These are phyloP conservation scores for Ethmia dodecea DNA, from an alignment of 2,888 invertebrate species.

Conservation along the genomic window DNA sequence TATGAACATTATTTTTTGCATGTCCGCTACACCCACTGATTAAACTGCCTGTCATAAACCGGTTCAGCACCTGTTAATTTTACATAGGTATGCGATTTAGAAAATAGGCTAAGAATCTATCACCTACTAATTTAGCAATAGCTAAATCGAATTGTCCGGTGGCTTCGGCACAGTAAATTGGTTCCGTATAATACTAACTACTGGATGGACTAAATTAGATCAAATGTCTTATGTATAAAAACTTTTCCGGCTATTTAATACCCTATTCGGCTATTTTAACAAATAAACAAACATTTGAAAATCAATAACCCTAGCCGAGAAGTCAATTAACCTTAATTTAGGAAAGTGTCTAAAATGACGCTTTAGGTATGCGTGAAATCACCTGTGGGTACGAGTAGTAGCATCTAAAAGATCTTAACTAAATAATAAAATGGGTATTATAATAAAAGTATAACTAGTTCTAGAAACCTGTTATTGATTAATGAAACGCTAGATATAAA, in stretches of 20 bases:
- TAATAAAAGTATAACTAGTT: too few relatives aligned
- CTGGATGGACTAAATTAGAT: too few relatives aligned
- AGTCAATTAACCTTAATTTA: conserved; percentile 58
- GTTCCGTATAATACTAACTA: too few relatives aligned
- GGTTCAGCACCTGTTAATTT: conserved; percentile 8
- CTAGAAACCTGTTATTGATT: too few relatives aligned
- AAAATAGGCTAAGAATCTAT: conserved; percentile 6
- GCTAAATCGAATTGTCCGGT: too few relatives aligned
- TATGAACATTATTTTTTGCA: too few relatives aligned
- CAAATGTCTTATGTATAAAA: too few relatives aligned
- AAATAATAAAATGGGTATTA: too few relatives aligned
- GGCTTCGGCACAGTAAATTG: too few relatives aligned
- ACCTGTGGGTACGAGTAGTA: neutral
- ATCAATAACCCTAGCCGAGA: conserved; percentile 44
- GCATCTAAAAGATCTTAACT: too few relatives aligned
- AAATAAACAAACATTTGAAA: conserved; percentile 39
- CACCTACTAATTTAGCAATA: conserved; percentile 1
- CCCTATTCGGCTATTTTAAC: conserved; percentile 27
- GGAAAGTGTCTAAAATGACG: conserved; percentile 39
- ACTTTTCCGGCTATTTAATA: conserved; percentile 20
- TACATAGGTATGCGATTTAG: conserved; percentile 5
- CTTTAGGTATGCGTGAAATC: conserved; percentile 8
- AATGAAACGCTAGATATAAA: too few relatives aligned
- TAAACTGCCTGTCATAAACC: conserved; percentile 2
- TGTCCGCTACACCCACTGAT: too few relatives aligned